Evolutionary conservation across 2,888 invertebrate species (phyloP).

Genomic region (Heteromyza rotundicornis): DNA sequence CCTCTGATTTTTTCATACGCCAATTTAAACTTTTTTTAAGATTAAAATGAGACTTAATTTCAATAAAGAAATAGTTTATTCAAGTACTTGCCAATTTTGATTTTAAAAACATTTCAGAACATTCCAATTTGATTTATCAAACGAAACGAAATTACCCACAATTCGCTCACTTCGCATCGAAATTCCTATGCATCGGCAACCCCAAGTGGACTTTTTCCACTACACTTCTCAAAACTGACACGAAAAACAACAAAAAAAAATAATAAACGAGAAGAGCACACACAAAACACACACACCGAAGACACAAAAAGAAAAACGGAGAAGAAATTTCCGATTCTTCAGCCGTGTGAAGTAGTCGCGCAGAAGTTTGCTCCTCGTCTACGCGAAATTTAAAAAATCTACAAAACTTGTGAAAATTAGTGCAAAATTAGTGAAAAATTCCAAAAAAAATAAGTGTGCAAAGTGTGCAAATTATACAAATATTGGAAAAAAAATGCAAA

Average conservation of each 20-base stretch:
- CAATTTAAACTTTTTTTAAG: too few species aligned
- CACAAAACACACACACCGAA: neutral
- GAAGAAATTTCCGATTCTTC: slow-evolving; percentile 34
- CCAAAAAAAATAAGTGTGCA: neutral
- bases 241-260: slow-evolving; percentile 10
- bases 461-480: neutral
- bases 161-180: neutral
- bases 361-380: slow-evolving; percentile 29
- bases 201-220: slow-evolving; percentile 9
- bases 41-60: too few species aligned
- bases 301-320: slow-evolving; percentile 28
- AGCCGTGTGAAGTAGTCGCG: slow-evolving; percentile 34
- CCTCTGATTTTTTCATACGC: too few species aligned
- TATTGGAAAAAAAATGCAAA: too few species aligned
- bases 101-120: too few species aligned
- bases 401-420: slow-evolving; percentile 5
- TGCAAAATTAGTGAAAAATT: slow-evolving; percentile 1
- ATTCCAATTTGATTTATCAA: too few species aligned
- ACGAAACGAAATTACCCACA: neutral
- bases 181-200: slow-evolving; percentile 16
- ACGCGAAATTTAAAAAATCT: slow-evolving; percentile 16
- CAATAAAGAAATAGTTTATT: too few species aligned
- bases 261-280: neutral
- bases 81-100: too few species aligned
- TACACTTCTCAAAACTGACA: slow-evolving; percentile 17